These are phyloP conservation scores for Operophtera brumata DNA, from an alignment of 2,888 invertebrate species.

Conservation along the genomic window DNA sequence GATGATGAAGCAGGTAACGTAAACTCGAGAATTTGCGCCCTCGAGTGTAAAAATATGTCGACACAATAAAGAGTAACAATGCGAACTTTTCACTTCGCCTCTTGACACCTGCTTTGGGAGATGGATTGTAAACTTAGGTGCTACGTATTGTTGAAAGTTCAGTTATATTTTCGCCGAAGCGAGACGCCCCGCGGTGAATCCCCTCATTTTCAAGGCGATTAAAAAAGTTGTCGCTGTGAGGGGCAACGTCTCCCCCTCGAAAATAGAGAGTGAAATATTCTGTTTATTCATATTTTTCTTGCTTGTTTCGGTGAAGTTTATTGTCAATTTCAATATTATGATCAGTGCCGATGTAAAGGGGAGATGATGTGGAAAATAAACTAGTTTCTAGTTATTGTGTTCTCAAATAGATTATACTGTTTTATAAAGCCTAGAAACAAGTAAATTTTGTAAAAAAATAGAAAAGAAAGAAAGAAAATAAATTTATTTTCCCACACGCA, in stretches of 20 bases:
- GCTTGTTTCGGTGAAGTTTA: constrained; percentile 42
- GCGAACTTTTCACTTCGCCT: constrained; percentile 59
- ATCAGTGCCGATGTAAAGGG: constrained; percentile 31
- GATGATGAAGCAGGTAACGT: constrained; percentile 28
- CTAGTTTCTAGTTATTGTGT: not conserved
- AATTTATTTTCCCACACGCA: too few species aligned
- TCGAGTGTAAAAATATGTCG: constrained; percentile 47
- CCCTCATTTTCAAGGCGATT: constrained; percentile 58
- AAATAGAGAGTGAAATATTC: constrained; percentile 33
- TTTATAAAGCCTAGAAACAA: too few species aligned
- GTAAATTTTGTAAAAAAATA: too few species aligned
- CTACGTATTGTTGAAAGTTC: constrained; percentile 35
- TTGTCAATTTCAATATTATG: constrained; percentile 51
- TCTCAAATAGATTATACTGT: not conserved
- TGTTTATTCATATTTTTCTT: constrained; percentile 41
- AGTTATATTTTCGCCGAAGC: constrained; percentile 39
- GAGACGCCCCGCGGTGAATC: constrained; percentile 40
- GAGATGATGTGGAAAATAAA: constrained; percentile 11
- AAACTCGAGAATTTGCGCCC: constrained; percentile 37
- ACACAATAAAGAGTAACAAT: constrained; percentile 55
- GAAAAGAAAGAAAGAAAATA: too few species aligned
- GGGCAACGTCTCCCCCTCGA: constrained; percentile 42
- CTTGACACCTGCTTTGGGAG: constrained; percentile 59
- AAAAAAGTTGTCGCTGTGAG: constrained; percentile 58
- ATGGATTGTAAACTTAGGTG: constrained; percentile 50